phyloP scores from a whole-genome alignment of 2,888 invertebrate species.

The Archips xylosteana region DNA sequence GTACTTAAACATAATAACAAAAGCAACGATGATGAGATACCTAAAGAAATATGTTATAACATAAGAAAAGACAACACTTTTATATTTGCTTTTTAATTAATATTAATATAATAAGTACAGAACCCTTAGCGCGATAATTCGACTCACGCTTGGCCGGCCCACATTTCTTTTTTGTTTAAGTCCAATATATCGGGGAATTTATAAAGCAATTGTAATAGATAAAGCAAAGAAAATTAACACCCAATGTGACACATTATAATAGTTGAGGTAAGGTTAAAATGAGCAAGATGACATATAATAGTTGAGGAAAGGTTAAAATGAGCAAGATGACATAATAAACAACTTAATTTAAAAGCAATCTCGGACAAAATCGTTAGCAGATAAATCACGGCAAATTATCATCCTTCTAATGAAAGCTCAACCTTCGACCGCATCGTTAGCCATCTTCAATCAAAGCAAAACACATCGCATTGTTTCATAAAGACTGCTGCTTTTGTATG shows the following conservation, averaged over 20 bases:
- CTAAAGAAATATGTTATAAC: too few species aligned
- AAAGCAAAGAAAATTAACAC: background rate
- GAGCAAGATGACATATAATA: background rate
- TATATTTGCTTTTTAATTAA: too few species aligned
- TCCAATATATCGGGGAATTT: too few species aligned
- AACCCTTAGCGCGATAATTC: too few species aligned
- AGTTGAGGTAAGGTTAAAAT: constrained; percentile 23
- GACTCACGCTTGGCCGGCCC: too few species aligned
- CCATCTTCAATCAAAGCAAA: constrained; percentile 14
- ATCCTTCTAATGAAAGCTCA: constrained; percentile 34
- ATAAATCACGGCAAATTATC: constrained; percentile 31
- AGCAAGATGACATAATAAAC: constrained; percentile 21
- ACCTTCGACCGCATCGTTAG: constrained; percentile 29
- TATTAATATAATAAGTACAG: too few species aligned
- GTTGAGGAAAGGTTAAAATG: constrained; percentile 24
- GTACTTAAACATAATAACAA: too few species aligned
- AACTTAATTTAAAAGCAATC: constrained; percentile 27
- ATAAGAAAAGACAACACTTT: too few species aligned
- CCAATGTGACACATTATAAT: background rate
- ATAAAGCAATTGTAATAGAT: background rate
- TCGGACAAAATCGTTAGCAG: constrained; percentile 20
- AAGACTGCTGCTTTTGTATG: constrained; percentile 5
- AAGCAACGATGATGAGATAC: too few species aligned
- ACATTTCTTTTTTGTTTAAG: too few species aligned
- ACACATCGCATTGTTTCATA: background rate